phyloP scores from a whole-genome alignment of 1,140 invertebrate species.

The Zaprionus capensis region DNA sequence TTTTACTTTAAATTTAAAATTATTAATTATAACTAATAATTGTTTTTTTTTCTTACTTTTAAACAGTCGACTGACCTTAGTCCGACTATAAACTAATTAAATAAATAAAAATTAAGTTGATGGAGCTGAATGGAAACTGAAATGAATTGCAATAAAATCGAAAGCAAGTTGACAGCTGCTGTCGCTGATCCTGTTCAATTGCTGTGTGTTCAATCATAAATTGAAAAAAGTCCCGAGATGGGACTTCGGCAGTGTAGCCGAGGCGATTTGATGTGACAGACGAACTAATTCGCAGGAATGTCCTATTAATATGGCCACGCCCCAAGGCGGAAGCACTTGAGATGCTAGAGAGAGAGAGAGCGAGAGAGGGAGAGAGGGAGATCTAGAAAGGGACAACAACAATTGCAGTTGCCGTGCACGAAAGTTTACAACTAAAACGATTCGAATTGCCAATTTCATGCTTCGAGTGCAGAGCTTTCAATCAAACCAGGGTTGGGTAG shows the following conservation, averaged over 20 bases:
- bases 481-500: constrained; percentile 43
- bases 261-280: background rate
- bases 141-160: background rate
- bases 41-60: no score
- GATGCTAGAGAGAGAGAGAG: background rate
- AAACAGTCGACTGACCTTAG: no score
- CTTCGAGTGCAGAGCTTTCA: constrained; percentile 65
- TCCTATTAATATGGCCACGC: constrained; percentile 33
- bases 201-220: constrained; percentile 1
- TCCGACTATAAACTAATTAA: no score
- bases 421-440: constrained; percentile 76
- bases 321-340: background rate
- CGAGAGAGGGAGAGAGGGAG: background rate
- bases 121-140: background rate
- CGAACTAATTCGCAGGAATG: constrained; percentile 39
- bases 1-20: no score
- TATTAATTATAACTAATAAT: no score
- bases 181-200: background rate
- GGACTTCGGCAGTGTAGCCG: no score
- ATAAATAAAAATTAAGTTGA: background rate
- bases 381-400: background rate
- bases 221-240: background rate
- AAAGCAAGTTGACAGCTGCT: background rate
- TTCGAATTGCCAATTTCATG: constrained; percentile 79
- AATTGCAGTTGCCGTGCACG: constrained; percentile 24